Conservation (phyloP, 2,888 invertebrate genomes). For the Oegoconia quadripuncta region DNA sequence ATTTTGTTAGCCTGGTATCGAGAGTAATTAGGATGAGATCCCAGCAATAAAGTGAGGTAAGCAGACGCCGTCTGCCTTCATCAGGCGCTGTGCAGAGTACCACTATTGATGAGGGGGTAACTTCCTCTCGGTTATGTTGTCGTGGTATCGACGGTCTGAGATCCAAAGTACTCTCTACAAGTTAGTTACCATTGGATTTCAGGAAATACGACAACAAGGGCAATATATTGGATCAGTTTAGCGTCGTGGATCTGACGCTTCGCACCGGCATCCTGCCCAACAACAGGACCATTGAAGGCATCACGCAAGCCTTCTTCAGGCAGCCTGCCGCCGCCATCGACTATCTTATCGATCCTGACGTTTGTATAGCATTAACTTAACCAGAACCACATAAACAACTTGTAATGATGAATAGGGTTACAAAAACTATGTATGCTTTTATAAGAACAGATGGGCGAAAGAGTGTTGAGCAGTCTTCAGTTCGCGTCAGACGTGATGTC, state of each 20-base stretch:
- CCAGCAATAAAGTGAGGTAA: too few relatives aligned
- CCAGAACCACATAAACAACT: too few relatives aligned
- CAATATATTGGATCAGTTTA: conserved; percentile 28
- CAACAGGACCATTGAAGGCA: conserved; percentile 40
- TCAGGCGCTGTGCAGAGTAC: too few relatives aligned
- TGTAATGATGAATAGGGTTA: too few relatives aligned
- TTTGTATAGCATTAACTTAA: conserved; percentile 18
- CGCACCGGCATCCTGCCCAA: conserved; percentile 35
- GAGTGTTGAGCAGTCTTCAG: conserved; percentile 25
- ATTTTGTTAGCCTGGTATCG: too few relatives aligned
- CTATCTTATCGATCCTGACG: conserved; percentile 38
- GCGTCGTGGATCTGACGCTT: conserved; percentile 30
- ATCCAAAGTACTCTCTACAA: not conserved
- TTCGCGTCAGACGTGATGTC: conserved; percentile 32
- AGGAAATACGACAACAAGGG: conserved; percentile 35
- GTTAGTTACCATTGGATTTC: conserved; percentile 3
- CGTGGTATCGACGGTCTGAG: too few relatives aligned
- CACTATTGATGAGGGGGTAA: too few relatives aligned
- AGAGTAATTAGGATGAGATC: too few relatives aligned
- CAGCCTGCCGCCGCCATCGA: conserved; percentile 39
- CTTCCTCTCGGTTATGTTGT: too few relatives aligned
- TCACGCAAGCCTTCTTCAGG: conserved; percentile 38
- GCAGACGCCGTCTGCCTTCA: too few relatives aligned
- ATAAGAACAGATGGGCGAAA: conserved; percentile 30
- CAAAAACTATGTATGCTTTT: not conserved